These are phyloP conservation scores for Hydrolagus colliei DNA, from an alignment of 2,797 vertebrate species.

Conservation along the genomic window DNA sequence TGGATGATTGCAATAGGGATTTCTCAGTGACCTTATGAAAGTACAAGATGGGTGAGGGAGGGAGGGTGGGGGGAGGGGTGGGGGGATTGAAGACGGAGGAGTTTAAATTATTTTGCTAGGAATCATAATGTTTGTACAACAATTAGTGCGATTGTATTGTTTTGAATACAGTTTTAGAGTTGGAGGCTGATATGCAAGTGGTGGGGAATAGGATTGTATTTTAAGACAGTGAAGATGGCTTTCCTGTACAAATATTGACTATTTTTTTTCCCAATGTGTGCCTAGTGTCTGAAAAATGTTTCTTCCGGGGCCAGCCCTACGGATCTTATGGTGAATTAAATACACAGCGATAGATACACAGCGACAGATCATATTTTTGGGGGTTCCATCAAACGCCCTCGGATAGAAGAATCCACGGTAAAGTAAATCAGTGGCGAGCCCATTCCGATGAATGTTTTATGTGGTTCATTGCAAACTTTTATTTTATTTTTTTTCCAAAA, in stretches of 20 bases:
- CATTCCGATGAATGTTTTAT: conserved; percentile 12
- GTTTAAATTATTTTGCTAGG: conserved; percentile 30
- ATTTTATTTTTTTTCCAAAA: not conserved
- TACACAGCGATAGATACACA: conserved; percentile 12
- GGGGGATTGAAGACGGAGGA: conserved; percentile 1
- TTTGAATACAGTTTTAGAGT: conserved; percentile 27
- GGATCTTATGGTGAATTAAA: not conserved
- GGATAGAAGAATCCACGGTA: conserved; percentile 11
- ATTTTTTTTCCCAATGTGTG: conserved; percentile 28
- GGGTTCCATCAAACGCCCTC: conserved; percentile 23
- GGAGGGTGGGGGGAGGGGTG: too few species aligned
- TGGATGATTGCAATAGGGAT: conserved; percentile 14
- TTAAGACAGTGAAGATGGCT: conserved; percentile 30
- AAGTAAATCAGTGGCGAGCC: not conserved
- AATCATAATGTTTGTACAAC: conserved; percentile 32
- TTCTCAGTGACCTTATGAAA: conserved; percentile 23
- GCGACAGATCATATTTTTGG: conserved; percentile 12
- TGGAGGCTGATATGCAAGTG: conserved; percentile 20
- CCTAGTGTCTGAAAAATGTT: conserved; percentile 30
- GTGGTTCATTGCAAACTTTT: not conserved
- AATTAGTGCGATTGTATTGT: conserved; percentile 28
- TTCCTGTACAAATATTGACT: conserved; percentile 32
- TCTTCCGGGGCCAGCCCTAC: conserved; percentile 22
- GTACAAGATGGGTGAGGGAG: not conserved
- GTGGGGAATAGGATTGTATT: conserved; percentile 24